These are phyloP conservation scores for Drosophila falleni DNA, from an alignment of 2,888 invertebrate species.

Conservation along the genomic window DNA sequence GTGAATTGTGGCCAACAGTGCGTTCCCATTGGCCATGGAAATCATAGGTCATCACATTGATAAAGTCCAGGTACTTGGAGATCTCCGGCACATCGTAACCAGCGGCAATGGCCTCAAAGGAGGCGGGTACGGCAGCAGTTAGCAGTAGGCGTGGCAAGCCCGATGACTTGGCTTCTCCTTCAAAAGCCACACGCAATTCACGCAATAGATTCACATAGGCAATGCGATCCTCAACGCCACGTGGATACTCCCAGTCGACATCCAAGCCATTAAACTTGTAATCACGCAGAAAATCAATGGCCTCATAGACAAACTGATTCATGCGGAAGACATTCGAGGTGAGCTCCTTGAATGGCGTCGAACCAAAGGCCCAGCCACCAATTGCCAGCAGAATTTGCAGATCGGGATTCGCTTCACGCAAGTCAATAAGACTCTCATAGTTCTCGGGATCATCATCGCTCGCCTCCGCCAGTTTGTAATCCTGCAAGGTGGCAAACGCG, in stretches of 20 bases:
- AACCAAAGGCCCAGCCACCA: slow-evolving; percentile 98
- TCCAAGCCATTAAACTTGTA: slow-evolving; percentile 97
- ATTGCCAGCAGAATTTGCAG: slow-evolving; percentile 94
- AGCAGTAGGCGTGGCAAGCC: slow-evolving; percentile 92
- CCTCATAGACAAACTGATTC: slow-evolving; percentile 98
- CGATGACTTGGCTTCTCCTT: slow-evolving; percentile 95
- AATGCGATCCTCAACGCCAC: slow-evolving; percentile 94
- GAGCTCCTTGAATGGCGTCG: slow-evolving; percentile 96
- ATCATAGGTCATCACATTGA: slow-evolving; percentile 98
- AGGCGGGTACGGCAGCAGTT: slow-evolving; percentile 96
- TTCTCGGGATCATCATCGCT: slow-evolving; percentile 93
- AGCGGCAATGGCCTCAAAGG: slow-evolving; percentile 96
- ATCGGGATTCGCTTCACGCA: slow-evolving; percentile 95
- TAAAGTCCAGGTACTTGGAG: slow-evolving; percentile 96
- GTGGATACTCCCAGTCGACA: slow-evolving; percentile 97
- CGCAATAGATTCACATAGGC: slow-evolving; percentile 93
- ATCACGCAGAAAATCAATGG: slow-evolving; percentile 95
- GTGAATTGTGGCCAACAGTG: slow-evolving; percentile 96
- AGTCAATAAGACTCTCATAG: slow-evolving; percentile 93
- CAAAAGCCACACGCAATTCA: slow-evolving; percentile 95
- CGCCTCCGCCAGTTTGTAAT: slow-evolving; percentile 92
- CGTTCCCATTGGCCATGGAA: slow-evolving; percentile 98
- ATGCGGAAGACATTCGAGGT: slow-evolving; percentile 96
- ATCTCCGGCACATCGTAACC: slow-evolving; percentile 98
- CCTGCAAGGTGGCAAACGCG: slow-evolving; percentile 96